Conservation (phyloP, 2,113 vertebrate species). For the Elephantulus edwardii region DNA sequence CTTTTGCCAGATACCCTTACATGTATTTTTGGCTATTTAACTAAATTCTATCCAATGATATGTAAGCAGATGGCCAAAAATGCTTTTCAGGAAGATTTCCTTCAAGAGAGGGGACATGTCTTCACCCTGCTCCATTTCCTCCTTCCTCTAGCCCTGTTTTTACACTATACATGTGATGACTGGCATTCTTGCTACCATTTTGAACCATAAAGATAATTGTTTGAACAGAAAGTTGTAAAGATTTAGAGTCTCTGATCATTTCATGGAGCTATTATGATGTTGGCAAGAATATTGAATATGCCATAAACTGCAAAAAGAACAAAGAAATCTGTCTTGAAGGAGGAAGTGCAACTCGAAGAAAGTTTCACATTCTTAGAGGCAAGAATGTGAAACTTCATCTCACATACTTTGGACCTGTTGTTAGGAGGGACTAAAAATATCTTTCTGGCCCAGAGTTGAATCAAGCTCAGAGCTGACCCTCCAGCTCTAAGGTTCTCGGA, state of each 20-base stretch:
- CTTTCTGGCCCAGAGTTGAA: no score
- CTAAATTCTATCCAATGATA: constrained; percentile 37
- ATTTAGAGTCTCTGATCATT: not conserved
- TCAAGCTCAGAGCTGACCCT: no score
- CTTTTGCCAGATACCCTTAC: not conserved
- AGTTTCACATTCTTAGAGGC: no score
- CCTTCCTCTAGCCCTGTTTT: not conserved
- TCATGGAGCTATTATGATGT: no score
- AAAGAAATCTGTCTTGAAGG: no score
- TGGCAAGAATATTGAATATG: no score
- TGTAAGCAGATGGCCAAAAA: not conserved
- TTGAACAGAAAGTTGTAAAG: not conserved
- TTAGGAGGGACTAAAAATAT: no score
- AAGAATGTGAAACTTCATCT: no score
- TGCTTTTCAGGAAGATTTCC: not conserved
- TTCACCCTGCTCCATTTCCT: not conserved
- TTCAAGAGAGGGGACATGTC: not conserved
- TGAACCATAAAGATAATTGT: not conserved
- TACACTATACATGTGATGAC: not conserved
- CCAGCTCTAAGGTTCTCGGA: no score
- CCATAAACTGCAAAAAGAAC: no score
- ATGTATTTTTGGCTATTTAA: not conserved
- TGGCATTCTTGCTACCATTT: not conserved
- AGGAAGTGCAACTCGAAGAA: no score
- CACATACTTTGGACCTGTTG: no score